phyloP scores from a whole-genome alignment of 2,797 vertebrate genomes.

The Aeoliscus strigatus region DNA sequence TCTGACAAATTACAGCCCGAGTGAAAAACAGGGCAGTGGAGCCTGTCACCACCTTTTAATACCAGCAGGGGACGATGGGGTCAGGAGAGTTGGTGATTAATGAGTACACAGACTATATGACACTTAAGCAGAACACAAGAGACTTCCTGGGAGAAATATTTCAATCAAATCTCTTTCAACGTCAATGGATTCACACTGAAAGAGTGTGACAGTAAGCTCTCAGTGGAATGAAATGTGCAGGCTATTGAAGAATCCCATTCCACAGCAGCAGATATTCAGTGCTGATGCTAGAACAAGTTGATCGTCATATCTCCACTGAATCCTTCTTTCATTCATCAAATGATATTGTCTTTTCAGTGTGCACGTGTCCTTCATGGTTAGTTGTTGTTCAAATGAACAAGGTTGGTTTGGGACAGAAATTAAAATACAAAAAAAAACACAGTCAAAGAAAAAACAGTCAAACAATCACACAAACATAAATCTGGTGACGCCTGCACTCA shows the following conservation, averaged over 20 bases:
- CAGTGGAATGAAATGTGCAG: constrained; percentile 3
- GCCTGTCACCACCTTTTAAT: constrained; percentile 26
- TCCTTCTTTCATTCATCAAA: constrained; percentile 2
- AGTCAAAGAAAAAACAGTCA: neutral
- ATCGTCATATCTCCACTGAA: constrained; percentile 6
- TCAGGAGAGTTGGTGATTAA: constrained; percentile 31
- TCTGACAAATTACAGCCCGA: constrained; percentile 1
- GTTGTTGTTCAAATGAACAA: neutral
- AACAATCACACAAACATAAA: constrained; percentile 1
- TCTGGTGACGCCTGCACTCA: constrained; percentile 13
- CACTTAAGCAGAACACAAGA: too few relatives aligned
- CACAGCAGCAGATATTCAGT: neutral
- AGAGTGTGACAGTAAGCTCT: constrained; percentile 7
- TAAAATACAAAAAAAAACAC: too few relatives aligned
- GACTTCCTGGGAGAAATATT: too few relatives aligned
- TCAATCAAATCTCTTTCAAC: constrained; percentile 20
- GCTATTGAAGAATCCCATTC: neutral
- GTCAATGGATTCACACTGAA: constrained; percentile 18
- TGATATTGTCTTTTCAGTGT: neutral
- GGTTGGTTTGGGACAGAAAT: too few relatives aligned
- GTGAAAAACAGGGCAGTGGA: constrained; percentile 13
- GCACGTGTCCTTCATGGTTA: neutral
- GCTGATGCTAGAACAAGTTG: constrained; percentile 3
- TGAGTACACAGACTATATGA: too few relatives aligned
- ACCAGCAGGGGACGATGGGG: constrained; percentile 17